These are phyloP conservation scores for Decapterus maruadsi DNA, from an alignment of 2,797 vertebrate genomes.

Conservation along the genomic window DNA sequence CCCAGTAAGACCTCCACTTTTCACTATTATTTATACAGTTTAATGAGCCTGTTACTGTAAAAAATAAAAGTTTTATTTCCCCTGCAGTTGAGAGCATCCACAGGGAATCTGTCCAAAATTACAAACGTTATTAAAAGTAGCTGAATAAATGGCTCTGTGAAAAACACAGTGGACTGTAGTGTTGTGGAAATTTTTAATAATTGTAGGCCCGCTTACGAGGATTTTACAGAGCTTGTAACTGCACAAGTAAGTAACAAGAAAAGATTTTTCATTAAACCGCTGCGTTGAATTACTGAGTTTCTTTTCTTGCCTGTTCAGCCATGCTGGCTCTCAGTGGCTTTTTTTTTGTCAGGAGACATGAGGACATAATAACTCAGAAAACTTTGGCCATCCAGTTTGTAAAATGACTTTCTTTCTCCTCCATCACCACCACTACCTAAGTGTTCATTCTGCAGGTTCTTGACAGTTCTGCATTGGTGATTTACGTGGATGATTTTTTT, in stretches of 20 bases:
- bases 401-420: constrained; percentile 23
- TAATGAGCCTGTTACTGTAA: not conserved
- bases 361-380: not conserved
- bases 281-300: not conserved
- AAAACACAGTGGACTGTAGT: not conserved
- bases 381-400: constrained; percentile 4
- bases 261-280: not conserved
- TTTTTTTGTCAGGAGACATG: not conserved
- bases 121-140: not conserved
- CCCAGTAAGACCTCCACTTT: not conserved
- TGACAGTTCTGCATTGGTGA: constrained; percentile 40
- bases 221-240: not conserved
- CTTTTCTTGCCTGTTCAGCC: not conserved
- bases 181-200: not conserved
- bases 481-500: constrained; percentile 25
- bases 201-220: not conserved
- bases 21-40: not conserved
- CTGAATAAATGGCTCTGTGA: not conserved
- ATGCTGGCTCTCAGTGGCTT: not conserved
- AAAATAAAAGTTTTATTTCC: not conserved
- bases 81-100: too few relatives aligned
- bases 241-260: not conserved
- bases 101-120: not conserved
- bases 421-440: not conserved
- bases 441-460: constrained; percentile 10